Conservation (phyloP, 1,140 invertebrate species). For the Asobara japonica region DNA sequence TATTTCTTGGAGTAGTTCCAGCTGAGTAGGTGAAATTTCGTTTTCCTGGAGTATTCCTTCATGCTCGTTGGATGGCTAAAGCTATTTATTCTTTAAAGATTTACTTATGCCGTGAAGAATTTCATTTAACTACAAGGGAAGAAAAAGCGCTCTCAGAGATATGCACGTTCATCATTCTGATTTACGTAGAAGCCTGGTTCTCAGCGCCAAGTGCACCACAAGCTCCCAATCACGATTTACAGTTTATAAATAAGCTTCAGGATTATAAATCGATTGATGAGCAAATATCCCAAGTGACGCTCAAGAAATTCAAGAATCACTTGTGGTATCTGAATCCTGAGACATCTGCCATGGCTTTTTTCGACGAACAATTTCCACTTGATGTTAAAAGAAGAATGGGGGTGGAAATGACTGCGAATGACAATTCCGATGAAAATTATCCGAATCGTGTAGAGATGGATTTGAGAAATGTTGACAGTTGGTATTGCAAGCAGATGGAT, state of each 20-base stretch:
- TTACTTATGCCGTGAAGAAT: background rate
- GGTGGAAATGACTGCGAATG: conserved; percentile 25
- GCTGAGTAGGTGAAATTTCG: conserved; percentile 29
- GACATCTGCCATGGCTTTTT: conserved; percentile 37
- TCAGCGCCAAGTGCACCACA: conserved; percentile 30
- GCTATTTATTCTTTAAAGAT: conserved; percentile 41
- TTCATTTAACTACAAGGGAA: background rate
- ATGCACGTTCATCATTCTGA: conserved; percentile 35
- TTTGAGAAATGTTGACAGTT: background rate
- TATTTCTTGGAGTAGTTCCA: too few species aligned
- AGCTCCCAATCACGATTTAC: conserved; percentile 39
- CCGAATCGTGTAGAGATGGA: conserved; percentile 33
- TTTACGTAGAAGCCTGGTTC: conserved; percentile 43
- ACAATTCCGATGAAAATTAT: conserved; percentile 29
- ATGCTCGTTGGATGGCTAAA: conserved; percentile 41
- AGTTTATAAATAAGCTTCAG: conserved; percentile 38
- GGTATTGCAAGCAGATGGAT: conserved; percentile 38
- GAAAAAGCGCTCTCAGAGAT: conserved; percentile 1
- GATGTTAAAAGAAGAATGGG: conserved; percentile 41
- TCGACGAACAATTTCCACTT: conserved; percentile 38
- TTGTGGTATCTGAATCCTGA: conserved; percentile 39
- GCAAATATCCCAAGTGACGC: conserved; percentile 36
- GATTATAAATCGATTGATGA: conserved; percentile 39
- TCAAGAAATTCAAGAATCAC: conserved; percentile 43
- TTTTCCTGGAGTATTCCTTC: conserved; percentile 12